phyloP scores from a whole-genome alignment of 2,113 vertebrate genomes.

The Crotalus helleri region DNA sequence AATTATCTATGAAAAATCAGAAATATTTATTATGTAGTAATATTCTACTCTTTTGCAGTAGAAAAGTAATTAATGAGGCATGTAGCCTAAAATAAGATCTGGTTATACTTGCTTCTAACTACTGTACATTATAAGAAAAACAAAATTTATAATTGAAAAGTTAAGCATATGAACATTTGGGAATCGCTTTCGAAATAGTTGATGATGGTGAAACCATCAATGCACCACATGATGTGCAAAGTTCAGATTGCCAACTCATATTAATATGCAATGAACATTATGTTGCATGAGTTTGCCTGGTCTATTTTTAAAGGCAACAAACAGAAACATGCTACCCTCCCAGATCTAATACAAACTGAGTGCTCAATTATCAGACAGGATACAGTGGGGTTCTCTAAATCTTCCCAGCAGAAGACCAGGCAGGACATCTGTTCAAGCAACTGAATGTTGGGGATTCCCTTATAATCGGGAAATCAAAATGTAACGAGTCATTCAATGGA shows the following conservation, averaged over 20 bases:
- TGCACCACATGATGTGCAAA: not conserved
- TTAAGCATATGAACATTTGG: not conserved
- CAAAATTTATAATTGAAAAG: not conserved
- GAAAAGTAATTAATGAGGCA: not conserved
- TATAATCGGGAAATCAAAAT: not conserved
- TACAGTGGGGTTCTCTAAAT: not conserved
- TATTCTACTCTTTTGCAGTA: not conserved
- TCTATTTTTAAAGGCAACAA: not conserved
- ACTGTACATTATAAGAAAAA: not conserved
- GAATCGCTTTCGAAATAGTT: not conserved
- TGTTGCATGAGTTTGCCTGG: not conserved
- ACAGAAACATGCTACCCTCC: not conserved
- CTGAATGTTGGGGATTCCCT: not conserved
- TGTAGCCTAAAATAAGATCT: not conserved
- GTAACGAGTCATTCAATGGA: not conserved
- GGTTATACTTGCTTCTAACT: not conserved
- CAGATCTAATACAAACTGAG: not conserved
- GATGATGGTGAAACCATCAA: not conserved
- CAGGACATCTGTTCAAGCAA: not conserved
- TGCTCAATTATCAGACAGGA: not conserved
- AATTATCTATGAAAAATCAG: not conserved
- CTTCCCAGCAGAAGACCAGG: not conserved
- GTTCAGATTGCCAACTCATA: not conserved
- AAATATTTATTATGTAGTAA: not conserved
- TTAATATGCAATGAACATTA: not conserved